Evolutionary conservation across 64 coral and sea anemone species (phyloP), one percentile per base, ranked within the genome.

Genomic region (Montipora sp.): DNA sequence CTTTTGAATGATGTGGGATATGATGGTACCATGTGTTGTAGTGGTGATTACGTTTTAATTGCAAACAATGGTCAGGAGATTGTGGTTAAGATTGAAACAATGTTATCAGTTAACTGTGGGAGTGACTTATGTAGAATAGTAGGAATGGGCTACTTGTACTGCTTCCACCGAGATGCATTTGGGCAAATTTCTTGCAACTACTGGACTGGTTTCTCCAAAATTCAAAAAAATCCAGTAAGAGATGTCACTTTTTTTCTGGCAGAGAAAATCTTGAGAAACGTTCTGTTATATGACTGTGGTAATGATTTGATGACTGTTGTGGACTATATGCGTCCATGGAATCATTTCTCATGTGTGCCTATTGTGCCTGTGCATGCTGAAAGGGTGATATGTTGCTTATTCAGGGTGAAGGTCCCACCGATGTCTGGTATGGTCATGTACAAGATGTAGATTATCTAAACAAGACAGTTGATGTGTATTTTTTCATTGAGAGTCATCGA

Each of bases 361-460:
- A 79, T 92, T 58, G 80, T 92, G 6, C 90, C 90, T 77, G 90
- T 86, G 5, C 51, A 92, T 77, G 21, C 75, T 14, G 80, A 66
- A 92, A 87, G 46, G 90, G 90, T 11, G 90, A 92, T 23, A 86
- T 92, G 90, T 47, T 92, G 18, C 90, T 86, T 63, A 67, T 92
- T 76, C 90, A 84, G 69, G 90, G 90, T 75, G 81, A 77, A 45
- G 59, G 67, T 27, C n/a, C 48, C 46, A 83, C 12, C 12, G 89
- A 91, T 57, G 48, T 91, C 48, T 91, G 89, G 89, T 59, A 91
- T 57, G 78, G 89, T 51, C 78, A 91, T 91, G 89, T 91, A 48
- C 89, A 73, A 81, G 48, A 73, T 24, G 20, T 81, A 74, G 63
- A 75, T 55, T 51, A 57, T 72, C 9, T 48, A 47, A 82, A 68